A percentile compares a stretch with the other conserved stretches of the same genome.
Conservation (phyloP, 2,113 vertebrate genomes). For the Corythaeola cristata region DNA sequence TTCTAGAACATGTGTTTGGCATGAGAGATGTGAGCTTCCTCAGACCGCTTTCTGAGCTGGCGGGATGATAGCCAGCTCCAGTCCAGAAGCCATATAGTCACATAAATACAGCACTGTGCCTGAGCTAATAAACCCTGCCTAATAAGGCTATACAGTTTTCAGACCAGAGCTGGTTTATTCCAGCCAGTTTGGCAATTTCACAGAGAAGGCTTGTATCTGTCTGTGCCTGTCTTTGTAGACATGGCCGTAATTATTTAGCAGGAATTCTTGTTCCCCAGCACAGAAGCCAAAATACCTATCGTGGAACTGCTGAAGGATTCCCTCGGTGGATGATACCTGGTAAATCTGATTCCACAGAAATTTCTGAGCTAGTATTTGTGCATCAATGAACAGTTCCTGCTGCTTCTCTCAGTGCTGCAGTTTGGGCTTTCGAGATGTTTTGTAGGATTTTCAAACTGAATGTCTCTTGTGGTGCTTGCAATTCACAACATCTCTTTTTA, state of each 20-base stretch:
- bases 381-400: background rate
- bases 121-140: conserved; percentile 27
- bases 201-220: background rate
- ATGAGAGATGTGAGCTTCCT: conserved; percentile 30
- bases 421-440: background rate
- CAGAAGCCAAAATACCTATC: background rate
- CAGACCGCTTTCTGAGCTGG: background rate
- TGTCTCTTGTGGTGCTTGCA: background rate
- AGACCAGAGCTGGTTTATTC: background rate
- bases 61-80: background rate
- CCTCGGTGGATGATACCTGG: background rate
- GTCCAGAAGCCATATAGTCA: conserved; percentile 21
- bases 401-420: background rate
- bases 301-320: background rate
- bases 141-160: background rate
- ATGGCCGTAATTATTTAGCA: background rate
- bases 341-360: background rate
- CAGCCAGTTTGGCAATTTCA: background rate
- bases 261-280: background rate
- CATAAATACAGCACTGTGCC: conserved; percentile 19
- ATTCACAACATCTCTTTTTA: background rate
- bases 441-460: background rate
- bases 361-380: background rate
- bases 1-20: conserved; percentile 43
- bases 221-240: background rate